Evolutionary conservation across 2,888 invertebrate species (phyloP), one percentile per base, ranked within the genome.

Genomic region (Tenthredo amoena): DNA sequence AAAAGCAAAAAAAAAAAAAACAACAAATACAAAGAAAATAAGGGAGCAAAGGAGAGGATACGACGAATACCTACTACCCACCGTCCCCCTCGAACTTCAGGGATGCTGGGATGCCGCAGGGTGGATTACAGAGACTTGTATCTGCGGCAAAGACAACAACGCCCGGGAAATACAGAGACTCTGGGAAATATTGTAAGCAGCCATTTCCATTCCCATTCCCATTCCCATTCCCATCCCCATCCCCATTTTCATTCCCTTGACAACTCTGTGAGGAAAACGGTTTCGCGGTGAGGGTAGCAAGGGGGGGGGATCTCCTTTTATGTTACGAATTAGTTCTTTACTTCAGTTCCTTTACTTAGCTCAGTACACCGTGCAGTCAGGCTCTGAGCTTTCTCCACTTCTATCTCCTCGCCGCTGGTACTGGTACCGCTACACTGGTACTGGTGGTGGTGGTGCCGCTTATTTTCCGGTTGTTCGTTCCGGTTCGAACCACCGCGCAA

Each of bases 321-420:
- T 72, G 71, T 72, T 72, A 40, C 71, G 71, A 72, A 72, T 72
- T 72, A 72, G 71, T 40, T 72, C 62, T 62, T 62, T 62, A 62
- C 62, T 62, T 26, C 4, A 10, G 26, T 21, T 62, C 62, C 62
- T 62, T 62, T 62, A 62, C 62, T 62, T 62, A 62, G 62, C 62
- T 55, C 62, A 62, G 62, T 62, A 55, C 55, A 55, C 55, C 55
- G 55, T 55, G n/a, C 55, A 55, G 55, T n/a, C 55, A 55, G 55
- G 55, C 55, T n/a, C 55, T 7, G 55, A 55, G 55, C 55, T 55
- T 55, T 55, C 55, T 55, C 55, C 55, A 55, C 55, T 55, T 55
- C 55, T 55, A 55, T n/a, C 6, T 55, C 55, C n/a, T 55, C 55
- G 7, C 1, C n/a, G 55, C 6, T 55, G 18, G 55, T 50, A 43